phyloP scores from a whole-genome alignment of 2,797 vertebrate genomes.

The Harpagifer antarcticus region DNA sequence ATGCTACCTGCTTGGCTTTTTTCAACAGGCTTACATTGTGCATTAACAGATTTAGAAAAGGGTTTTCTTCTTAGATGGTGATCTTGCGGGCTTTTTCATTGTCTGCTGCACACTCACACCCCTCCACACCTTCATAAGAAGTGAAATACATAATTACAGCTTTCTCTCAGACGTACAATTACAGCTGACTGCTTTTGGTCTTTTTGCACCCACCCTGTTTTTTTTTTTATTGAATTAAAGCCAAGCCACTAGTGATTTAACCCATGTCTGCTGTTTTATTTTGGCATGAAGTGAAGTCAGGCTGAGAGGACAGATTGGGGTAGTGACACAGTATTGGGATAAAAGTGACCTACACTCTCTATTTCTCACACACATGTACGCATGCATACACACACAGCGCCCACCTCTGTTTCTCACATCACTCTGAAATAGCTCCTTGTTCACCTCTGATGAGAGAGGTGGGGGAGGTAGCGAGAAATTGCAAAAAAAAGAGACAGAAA shows the following conservation, averaged over 20 bases:
- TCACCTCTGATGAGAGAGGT: slow-evolving; percentile 65
- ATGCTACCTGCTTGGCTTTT: slow-evolving; percentile 16
- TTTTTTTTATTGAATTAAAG: slow-evolving; percentile 32
- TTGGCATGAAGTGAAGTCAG: slow-evolving; percentile 11
- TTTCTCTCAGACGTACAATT: slow-evolving; percentile 73
- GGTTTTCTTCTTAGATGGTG: slow-evolving; percentile 40
- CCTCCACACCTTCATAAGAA: slow-evolving; percentile 65
- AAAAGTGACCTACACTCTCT: slow-evolving; percentile 7
- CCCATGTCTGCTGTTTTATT: slow-evolving; percentile 17
- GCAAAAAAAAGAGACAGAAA: slow-evolving; percentile 61
- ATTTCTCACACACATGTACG: slow-evolving; percentile 8
- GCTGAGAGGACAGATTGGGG: slow-evolving; percentile 14
- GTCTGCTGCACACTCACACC: slow-evolving; percentile 49
- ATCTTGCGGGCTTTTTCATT: slow-evolving; percentile 50
- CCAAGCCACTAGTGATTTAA: slow-evolving; percentile 19
- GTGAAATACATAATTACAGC: slow-evolving; percentile 70
- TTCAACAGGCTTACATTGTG: slow-evolving; percentile 25
- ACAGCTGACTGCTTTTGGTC: slow-evolving; percentile 56
- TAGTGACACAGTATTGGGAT: slow-evolving; percentile 5
- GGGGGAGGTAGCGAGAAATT: slow-evolving; percentile 57
- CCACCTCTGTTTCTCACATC: slow-evolving; percentile 57
- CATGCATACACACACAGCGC: slow-evolving; percentile 16
- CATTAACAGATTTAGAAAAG: slow-evolving; percentile 55
- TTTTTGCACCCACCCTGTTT: slow-evolving; percentile 39
- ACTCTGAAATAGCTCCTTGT: slow-evolving; percentile 71